Evolutionary conservation across 2,797 vertebrate species (phyloP).

Genomic region (Coregonus sp.): DNA sequence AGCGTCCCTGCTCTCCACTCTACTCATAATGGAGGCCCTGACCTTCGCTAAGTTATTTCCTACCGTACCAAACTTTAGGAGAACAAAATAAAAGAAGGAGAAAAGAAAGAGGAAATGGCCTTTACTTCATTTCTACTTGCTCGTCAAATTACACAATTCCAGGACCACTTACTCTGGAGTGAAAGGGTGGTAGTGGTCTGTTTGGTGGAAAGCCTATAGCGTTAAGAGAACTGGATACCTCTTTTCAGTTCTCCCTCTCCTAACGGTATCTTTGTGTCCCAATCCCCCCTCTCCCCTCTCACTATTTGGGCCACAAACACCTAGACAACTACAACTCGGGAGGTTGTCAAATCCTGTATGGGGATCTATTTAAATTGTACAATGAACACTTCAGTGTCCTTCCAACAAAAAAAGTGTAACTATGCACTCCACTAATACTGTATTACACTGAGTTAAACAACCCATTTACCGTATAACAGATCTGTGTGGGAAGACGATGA

Average conservation of each 20-base stretch:
- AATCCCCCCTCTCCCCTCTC: constrained; percentile 8
- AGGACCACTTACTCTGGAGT: constrained; percentile 50
- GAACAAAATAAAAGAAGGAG: constrained; percentile 39
- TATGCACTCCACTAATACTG: background rate
- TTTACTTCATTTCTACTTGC: constrained; percentile 63
- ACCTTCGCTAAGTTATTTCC: constrained; percentile 70
- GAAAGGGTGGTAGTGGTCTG: constrained; percentile 44
- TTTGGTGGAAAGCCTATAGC: constrained; percentile 35
- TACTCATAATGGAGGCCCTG: constrained; percentile 74
- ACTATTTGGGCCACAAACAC: background rate
- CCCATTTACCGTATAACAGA: background rate
- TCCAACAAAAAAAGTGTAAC: background rate
- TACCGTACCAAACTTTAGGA: constrained; percentile 66
- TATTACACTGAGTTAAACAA: background rate
- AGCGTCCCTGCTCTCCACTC: constrained; percentile 62
- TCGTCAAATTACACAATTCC: constrained; percentile 57
- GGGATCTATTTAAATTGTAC: background rate
- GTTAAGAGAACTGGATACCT: constrained; percentile 18
- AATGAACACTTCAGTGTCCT: background rate
- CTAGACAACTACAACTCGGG: background rate
- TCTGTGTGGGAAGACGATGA: background rate
- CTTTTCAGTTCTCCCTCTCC: constrained; percentile 27
- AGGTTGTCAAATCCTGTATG: background rate
- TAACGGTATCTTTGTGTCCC: constrained; percentile 23
- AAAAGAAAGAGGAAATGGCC: constrained; percentile 51